Evolutionary conservation across 1,140 invertebrate species (phyloP).

Genomic region (Tribolium castaneum): DNA sequence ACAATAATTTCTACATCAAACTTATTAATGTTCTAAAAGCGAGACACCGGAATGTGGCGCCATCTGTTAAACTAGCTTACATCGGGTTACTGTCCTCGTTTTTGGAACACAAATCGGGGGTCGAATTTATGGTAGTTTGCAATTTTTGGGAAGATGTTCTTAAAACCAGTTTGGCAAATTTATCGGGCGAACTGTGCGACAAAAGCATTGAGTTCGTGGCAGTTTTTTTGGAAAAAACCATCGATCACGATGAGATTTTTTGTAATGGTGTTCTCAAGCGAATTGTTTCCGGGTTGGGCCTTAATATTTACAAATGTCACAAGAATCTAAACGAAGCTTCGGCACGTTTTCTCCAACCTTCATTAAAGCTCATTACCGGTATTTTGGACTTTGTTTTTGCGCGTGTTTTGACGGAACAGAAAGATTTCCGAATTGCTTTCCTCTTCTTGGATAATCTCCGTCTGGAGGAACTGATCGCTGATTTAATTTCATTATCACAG

Average conservation of each 20-base stretch:
- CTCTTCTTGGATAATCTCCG: constrained; percentile 9
- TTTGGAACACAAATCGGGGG: constrained; percentile 67
- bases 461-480: constrained; percentile 44
- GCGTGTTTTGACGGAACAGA: neutral
- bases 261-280: constrained; percentile 35
- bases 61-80: constrained; percentile 66
- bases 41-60: no score
- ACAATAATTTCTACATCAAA: constrained; percentile 63
- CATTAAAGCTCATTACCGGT: constrained; percentile 65
- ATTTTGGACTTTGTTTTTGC: constrained; percentile 61
- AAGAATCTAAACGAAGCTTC: constrained; percentile 62
- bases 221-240: constrained; percentile 62
- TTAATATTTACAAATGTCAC: neutral
- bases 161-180: constrained; percentile 67
- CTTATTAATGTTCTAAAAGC: no score
- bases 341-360: constrained; percentile 61
- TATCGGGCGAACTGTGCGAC: constrained; percentile 58
- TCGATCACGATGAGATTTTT: constrained; percentile 39
- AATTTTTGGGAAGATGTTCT: constrained; percentile 69
- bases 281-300: constrained; percentile 26
- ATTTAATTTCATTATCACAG: constrained; percentile 43
- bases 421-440: constrained; percentile 48
- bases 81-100: constrained; percentile 69
- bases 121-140: constrained; percentile 68
- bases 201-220: constrained; percentile 64